Conservation (phyloP, 2,888 invertebrate genomes). For the Lypha dubia region DNA sequence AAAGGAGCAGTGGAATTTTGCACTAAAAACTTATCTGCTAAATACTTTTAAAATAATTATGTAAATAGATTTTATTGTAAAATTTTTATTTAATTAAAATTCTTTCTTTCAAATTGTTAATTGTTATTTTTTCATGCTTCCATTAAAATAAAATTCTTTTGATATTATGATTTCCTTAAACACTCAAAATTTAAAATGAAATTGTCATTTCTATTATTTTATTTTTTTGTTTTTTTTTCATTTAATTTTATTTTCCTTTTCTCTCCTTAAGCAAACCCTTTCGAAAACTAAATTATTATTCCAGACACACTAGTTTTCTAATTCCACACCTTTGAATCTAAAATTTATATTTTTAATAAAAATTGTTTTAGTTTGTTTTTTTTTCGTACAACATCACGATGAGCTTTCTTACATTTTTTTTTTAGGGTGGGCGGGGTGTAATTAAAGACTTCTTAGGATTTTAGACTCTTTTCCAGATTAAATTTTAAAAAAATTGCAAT, state of each 20-base stretch:
- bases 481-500: slow-evolving; percentile 16
- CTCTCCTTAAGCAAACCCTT: neutral
- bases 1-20: too few relatives aligned
- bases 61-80: neutral
- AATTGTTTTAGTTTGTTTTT: slow-evolving; percentile 3
- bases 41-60: too few relatives aligned
- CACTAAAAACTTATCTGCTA: too few relatives aligned
- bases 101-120: too few relatives aligned
- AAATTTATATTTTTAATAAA: neutral
- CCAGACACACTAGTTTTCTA: slow-evolving; percentile 13
- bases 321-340: neutral
- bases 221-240: neutral
- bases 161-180: neutral
- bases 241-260: neutral
- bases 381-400: neutral
- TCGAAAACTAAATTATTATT: neutral
- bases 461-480: neutral
- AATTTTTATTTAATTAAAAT: neutral
- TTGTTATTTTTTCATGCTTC: neutral
- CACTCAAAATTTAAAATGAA: neutral
- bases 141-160: neutral
- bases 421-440: neutral
- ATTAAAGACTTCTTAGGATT: slow-evolving; percentile 11
- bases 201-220: neutral
- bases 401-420: neutral